A percentile compares a stretch with the other conserved stretches of the same genome.
phyloP scores from a whole-genome alignment of 2,797 vertebrate genomes.

The Mionectes olivaceus region DNA sequence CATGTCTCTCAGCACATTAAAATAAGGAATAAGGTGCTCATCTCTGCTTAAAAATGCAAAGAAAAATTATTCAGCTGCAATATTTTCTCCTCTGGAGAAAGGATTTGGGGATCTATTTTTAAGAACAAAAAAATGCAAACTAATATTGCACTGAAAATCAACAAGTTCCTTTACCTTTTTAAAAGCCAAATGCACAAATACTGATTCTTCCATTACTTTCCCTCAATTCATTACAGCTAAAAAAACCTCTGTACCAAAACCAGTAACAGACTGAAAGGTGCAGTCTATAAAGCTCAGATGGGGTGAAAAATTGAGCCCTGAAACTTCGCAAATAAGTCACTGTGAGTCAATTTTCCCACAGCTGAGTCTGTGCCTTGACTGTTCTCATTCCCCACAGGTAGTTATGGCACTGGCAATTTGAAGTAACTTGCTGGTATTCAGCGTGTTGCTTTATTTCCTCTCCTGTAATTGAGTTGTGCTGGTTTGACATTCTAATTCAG shows the following conservation, averaged over 20 bases:
- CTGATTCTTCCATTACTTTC: not conserved
- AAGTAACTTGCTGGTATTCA: conserved; percentile 36
- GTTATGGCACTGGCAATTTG: not conserved
- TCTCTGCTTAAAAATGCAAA: not conserved
- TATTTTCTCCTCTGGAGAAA: not conserved
- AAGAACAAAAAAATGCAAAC: not conserved
- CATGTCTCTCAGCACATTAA: not conserved
- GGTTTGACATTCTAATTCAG: conserved; percentile 41
- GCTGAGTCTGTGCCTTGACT: not conserved
- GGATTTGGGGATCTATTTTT: not conserved
- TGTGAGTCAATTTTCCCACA: not conserved
- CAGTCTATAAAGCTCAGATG: not conserved
- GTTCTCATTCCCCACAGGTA: conserved; percentile 21
- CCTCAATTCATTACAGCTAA: not conserved
- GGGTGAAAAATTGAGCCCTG: not conserved
- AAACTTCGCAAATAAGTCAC: conserved; percentile 20
- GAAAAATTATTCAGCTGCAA: not conserved
- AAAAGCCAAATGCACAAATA: not conserved
- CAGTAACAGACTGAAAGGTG: not conserved
- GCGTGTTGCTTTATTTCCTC: conserved; percentile 35
- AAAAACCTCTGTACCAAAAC: not conserved
- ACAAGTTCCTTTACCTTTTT: not conserved
- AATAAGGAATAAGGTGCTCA: not conserved
- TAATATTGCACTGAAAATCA: not conserved
- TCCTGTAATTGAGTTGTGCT: conserved; percentile 34